Evolutionary conservation across 2,797 vertebrate genomes (phyloP).

Genomic region (Tiaroga cobitis): DNA sequence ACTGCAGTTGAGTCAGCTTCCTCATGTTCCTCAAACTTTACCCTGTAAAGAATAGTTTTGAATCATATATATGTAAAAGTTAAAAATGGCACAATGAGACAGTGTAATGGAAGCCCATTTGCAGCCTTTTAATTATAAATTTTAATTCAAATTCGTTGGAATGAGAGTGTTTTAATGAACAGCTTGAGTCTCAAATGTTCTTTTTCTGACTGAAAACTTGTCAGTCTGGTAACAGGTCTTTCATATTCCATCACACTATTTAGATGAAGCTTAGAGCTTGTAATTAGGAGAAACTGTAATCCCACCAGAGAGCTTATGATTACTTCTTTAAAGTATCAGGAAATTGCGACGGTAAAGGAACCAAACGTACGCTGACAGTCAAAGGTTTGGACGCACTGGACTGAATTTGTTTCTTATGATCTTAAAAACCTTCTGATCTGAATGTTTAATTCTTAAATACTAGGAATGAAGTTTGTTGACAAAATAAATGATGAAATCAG

Average conservation of each 20-base stretch:
- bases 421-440: neutral
- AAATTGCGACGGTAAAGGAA: neutral
- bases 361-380: neutral
- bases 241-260: slow-evolving; percentile 23
- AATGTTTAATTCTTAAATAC: neutral
- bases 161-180: slow-evolving; percentile 15
- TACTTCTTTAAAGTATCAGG: slow-evolving; percentile 14
- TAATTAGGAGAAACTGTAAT: slow-evolving; percentile 48
- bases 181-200: neutral
- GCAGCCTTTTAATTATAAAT: neutral
- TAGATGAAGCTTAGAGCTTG: slow-evolving; percentile 27
- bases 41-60: neutral
- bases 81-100: neutral
- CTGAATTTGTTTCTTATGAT: neutral
- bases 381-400: neutral
- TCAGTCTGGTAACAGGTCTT: slow-evolving; percentile 25
- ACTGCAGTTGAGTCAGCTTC: neutral
- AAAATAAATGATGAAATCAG: neutral
- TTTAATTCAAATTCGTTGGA: neutral
- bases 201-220: slow-evolving; percentile 29
- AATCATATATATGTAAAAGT: slow-evolving; percentile 4
- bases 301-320: slow-evolving; percentile 20
- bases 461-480: neutral
- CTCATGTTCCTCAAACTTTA: neutral
- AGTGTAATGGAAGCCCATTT: neutral